phyloP scores from a whole-genome alignment of 2,888 invertebrate species.

The Apoda limacodes region DNA sequence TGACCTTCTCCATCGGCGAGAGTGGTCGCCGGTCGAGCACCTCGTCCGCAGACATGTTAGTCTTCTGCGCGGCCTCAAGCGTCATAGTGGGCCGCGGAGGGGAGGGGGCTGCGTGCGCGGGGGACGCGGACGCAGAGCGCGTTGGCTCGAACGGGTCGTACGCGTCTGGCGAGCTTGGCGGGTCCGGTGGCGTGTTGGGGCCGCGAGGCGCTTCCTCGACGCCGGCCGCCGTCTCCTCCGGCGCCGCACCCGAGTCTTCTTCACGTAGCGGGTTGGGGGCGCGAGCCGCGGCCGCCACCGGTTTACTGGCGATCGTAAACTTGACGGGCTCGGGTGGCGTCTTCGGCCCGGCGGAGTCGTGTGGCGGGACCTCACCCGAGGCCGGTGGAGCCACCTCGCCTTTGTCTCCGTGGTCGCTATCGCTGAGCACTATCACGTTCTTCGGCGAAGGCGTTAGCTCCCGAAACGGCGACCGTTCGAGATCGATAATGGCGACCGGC shows the following conservation, averaged over 20 bases:
- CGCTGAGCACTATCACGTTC: slow-evolving; percentile 85
- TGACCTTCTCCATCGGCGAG: slow-evolving; percentile 71
- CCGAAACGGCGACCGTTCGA: slow-evolving; percentile 87
- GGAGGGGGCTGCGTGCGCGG: slow-evolving; percentile 28
- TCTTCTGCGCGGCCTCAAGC: slow-evolving; percentile 60
- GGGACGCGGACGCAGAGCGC: slow-evolving; percentile 79
- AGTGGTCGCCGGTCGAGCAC: slow-evolving; percentile 56
- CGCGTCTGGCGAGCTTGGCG: slow-evolving; percentile 77
- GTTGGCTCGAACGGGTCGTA: slow-evolving; percentile 95
- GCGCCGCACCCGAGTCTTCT: too few species aligned
- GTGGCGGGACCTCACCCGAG: slow-evolving; percentile 37
- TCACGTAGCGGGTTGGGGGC: slow-evolving; percentile 61
- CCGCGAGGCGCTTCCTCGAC: slow-evolving; percentile 74
- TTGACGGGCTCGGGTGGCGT: slow-evolving; percentile 24
- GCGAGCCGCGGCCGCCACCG: slow-evolving; percentile 21
- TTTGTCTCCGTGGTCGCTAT: slow-evolving; percentile 76
- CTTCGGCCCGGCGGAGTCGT: slow-evolving; percentile 21
- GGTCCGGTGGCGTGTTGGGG: slow-evolving; percentile 72
- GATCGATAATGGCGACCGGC: slow-evolving; percentile 87
- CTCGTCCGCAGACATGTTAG: slow-evolving; percentile 58
- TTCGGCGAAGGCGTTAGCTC: slow-evolving; percentile 84
- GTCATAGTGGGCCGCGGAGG: slow-evolving; percentile 40
- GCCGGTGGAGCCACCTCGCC: slow-evolving; percentile 27
- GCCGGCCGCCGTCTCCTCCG: slow-evolving; percentile 53
- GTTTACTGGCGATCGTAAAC: too few species aligned